Percentiles rank a stretch among this genome's conserved stretches.
Evolutionary conservation across 1,140 invertebrate genomes (phyloP).

Genomic region (Diorhabda sublineata): DNA sequence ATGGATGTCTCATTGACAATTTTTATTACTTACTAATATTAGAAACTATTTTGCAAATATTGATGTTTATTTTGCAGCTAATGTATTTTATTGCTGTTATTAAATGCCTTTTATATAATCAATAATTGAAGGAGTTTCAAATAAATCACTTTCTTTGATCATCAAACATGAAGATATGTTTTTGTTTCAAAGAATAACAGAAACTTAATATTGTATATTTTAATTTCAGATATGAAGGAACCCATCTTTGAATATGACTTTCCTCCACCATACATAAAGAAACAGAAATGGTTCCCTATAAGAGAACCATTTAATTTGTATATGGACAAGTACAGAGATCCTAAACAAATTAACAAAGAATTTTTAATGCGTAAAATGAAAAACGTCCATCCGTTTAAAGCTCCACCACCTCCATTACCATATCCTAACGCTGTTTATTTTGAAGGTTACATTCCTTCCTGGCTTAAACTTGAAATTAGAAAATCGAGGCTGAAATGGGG

Average conservation of each 20-base stretch:
- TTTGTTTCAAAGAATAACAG: not conserved
- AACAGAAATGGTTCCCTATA: slow-evolving; percentile 78
- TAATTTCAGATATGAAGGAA: slow-evolving; percentile 53
- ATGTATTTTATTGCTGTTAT: too few species aligned
- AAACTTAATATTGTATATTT: slow-evolving; percentile 16
- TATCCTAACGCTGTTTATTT: slow-evolving; percentile 72
- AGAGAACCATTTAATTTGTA: slow-evolving; percentile 82
- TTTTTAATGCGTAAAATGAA: slow-evolving; percentile 77
- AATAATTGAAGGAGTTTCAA: too few species aligned
- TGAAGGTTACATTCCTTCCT: slow-evolving; percentile 62
- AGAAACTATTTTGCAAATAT: too few species aligned
- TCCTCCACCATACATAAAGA: slow-evolving; percentile 63
- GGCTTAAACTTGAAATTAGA: slow-evolving; percentile 67
- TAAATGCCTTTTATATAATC: too few species aligned
- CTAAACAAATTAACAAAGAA: slow-evolving; percentile 81
- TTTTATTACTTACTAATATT: too few species aligned
- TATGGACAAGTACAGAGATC: slow-evolving; percentile 86
- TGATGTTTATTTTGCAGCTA: too few species aligned
- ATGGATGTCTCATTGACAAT: too few species aligned
- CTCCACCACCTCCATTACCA: slow-evolving; percentile 57
- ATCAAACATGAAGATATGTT: too few species aligned
- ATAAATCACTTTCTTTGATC: too few species aligned
- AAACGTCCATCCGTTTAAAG: slow-evolving; percentile 76
- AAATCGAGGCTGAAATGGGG: slow-evolving; percentile 64
- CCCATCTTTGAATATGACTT: slow-evolving; percentile 88